phyloP scores from a whole-genome alignment of 2,797 vertebrate genomes.

The Coreius guichenoti region DNA sequence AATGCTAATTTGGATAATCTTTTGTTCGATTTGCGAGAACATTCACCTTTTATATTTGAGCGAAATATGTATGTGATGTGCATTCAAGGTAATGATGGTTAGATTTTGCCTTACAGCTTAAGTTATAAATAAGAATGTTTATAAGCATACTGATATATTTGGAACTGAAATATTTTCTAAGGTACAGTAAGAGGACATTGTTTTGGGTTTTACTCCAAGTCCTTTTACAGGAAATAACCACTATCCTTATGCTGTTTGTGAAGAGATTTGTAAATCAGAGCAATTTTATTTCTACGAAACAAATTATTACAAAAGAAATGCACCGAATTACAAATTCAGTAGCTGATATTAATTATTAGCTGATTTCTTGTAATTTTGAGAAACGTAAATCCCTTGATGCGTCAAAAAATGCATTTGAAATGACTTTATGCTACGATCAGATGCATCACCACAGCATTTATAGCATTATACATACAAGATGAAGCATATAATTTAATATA shows the following conservation, averaged over 20 bases:
- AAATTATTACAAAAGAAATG: not conserved
- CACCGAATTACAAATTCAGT: not conserved
- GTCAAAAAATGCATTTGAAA: not conserved
- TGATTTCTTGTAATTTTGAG: not conserved
- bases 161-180: constrained; percentile 42
- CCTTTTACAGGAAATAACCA: constrained; percentile 36
- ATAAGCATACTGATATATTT: constrained; percentile 41
- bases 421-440: not conserved
- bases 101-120: constrained; percentile 35
- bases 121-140: constrained; percentile 21
- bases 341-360: not conserved
- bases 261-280: constrained; percentile 11
- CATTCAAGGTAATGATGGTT: not conserved
- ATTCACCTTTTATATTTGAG: constrained; percentile 20
- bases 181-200: not conserved
- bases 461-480: not conserved
- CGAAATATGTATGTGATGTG: not conserved
- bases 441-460: not conserved
- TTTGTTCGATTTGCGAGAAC: constrained; percentile 7
- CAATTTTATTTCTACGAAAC: constrained; percentile 8
- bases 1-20: constrained; percentile 12
- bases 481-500: not conserved
- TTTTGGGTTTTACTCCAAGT: constrained; percentile 18
- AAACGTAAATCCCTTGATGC: not conserved
- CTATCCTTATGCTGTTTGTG: constrained; percentile 7